Conservation (phyloP, 2,797 vertebrate species). For the Sebastes cheni region DNA sequence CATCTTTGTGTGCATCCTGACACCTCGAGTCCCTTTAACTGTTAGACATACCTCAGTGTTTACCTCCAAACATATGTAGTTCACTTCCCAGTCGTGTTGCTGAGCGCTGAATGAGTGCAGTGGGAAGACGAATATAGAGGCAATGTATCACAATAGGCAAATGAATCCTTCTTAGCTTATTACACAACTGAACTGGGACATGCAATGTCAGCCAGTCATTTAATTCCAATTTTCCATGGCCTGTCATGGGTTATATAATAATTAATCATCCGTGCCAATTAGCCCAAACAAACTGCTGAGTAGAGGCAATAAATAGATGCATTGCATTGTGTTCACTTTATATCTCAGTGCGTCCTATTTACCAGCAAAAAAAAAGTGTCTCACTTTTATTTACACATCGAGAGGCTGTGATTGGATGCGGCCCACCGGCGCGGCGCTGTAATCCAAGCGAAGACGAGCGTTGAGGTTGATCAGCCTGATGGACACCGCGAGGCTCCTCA, state of each 20-base stretch:
- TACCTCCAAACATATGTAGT: constrained; percentile 14
- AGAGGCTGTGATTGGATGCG: constrained; percentile 32
- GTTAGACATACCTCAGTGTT: constrained; percentile 15
- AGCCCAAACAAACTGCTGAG: constrained; percentile 65
- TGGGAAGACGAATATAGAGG: constrained; percentile 27
- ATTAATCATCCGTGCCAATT: constrained; percentile 67
- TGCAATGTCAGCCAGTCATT: constrained; percentile 63
- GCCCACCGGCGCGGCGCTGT: neutral
- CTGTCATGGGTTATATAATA: constrained; percentile 62
- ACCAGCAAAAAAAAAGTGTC: constrained; percentile 1
- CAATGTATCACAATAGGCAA: constrained; percentile 17
- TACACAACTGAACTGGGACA: constrained; percentile 66
- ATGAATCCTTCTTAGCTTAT: constrained; percentile 59
- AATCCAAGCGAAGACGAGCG: constrained; percentile 34
- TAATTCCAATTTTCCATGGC: constrained; percentile 61
- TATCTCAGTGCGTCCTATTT: constrained; percentile 27
- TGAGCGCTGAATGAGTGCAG: constrained; percentile 5
- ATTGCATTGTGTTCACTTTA: constrained; percentile 41
- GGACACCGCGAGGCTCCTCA: constrained; percentile 34
- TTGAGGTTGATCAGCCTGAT: constrained; percentile 45
- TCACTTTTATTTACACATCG: constrained; percentile 32
- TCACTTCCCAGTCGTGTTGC: neutral
- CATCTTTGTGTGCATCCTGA: constrained; percentile 8
- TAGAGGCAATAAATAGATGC: constrained; percentile 44
- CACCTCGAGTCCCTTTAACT: constrained; percentile 21